Base-by-base conservation (phyloP, 1,140 invertebrate species). In the Drosophila orosa region DNA sequence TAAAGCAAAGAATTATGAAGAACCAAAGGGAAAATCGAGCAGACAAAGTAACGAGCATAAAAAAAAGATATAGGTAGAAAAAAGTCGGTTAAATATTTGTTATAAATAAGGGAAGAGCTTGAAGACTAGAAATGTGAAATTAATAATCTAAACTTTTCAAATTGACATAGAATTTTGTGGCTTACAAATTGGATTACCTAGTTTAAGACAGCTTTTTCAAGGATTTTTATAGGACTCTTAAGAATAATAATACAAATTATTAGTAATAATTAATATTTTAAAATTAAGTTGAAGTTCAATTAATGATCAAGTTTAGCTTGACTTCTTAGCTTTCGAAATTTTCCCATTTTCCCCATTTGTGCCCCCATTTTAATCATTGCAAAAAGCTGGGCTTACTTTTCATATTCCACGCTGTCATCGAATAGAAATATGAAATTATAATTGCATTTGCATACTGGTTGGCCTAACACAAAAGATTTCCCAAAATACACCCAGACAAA, bases 381-480 rank as follows among this genome's bases (percentile, higher is more conserved):
- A 33, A 7, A 50, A 54, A 25, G n/a, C n/a, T 25, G 4, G 13
- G 5, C 35, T 29, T 29, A 8, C 35, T 29, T 29, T 29, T 57
- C n/a, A 39, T 57, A 17, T 57, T 12, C 24, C 50, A 25, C 59
- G 62, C 58, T 67, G 8, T 31, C 24, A 15, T 15, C 19, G 1
- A 65, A 69, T 82, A 82, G 80, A 82, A 65, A 82, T 74, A 82
- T 82, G 56, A 69, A 78, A 82, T 69, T 82, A 82, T 82, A 83
- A 75, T 83, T 83, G 71, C 65, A 83, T 82, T 82, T 78, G 57
- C 72, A 58, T 60, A 54, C 22, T 61, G 37, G 45, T 13, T 3
- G 44, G 22, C 12, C 50, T 12, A 37, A 33, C 19, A 44, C 29
- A 29, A 69, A 55, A 55, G 59, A 50, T 29, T 50, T 29, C 25